Evolutionary conservation across 2,888 invertebrate genomes (phyloP).

Genomic region (Plebejus anna): DNA sequence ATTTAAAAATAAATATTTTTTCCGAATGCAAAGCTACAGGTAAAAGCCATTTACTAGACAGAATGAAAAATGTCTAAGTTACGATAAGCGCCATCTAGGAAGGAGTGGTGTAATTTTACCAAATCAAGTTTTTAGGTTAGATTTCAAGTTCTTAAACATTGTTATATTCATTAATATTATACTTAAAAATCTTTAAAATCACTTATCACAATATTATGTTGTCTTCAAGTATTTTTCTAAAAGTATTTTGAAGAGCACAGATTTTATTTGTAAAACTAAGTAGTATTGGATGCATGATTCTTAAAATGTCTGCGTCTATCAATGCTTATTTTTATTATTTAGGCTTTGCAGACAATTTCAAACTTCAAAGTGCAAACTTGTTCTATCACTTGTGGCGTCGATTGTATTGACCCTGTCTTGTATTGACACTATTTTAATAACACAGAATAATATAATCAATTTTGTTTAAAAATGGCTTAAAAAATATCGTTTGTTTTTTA

Average conservation of each 20-base stretch:
- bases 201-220: neutral
- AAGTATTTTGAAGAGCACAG: neutral
- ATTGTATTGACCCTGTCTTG: conserved; percentile 62
- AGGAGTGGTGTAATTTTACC: neutral
- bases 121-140: neutral
- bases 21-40: neutral
- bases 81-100: neutral
- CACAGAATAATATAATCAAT: conserved; percentile 29
- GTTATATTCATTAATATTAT: neutral
- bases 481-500: neutral
- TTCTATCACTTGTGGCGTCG: conserved; percentile 56
- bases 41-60: neutral
- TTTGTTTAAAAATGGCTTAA: neutral
- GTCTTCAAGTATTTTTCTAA: neutral
- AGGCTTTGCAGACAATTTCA: conserved; percentile 61
- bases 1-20: too few species aligned
- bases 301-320: conserved; percentile 44
- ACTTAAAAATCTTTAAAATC: neutral
- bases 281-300: conserved; percentile 41
- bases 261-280: conserved; percentile 16
- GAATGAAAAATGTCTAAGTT: neutral
- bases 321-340: conserved; percentile 72
- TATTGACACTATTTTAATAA: conserved; percentile 33
- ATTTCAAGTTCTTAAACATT: neutral
- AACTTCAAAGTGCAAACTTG: conserved; percentile 21